A percentile compares a stretch with the other conserved stretches of the same genome.
Evolutionary conservation across 2,888 invertebrate species (phyloP).

Genomic region (Sphaerophoria taeniata): DNA sequence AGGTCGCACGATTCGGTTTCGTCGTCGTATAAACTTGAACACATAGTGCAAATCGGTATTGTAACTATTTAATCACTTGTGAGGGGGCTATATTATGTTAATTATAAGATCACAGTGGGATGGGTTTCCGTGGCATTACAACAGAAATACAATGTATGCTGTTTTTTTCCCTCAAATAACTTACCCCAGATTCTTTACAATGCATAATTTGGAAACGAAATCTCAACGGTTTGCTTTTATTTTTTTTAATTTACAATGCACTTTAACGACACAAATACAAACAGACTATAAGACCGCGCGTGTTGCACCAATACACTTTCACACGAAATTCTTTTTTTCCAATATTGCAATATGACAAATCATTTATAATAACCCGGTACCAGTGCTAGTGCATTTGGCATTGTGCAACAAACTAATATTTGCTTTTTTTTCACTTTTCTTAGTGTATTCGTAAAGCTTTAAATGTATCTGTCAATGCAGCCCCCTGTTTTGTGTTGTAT

Average conservation of each 20-base stretch:
- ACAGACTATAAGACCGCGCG: conserved; percentile 23
- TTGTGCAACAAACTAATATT: conserved; percentile 60
- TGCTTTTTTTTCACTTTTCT: conserved; percentile 37
- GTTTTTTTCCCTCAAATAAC: background rate
- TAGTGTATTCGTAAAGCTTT: conserved; percentile 7
- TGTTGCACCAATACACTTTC: conserved; percentile 25
- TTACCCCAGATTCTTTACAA: background rate
- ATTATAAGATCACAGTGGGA: background rate
- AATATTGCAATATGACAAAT: conserved; percentile 63
- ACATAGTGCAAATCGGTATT: conserved; percentile 8
- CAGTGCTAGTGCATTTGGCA: conserved; percentile 42
- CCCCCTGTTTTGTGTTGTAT: background rate
- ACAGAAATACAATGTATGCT: background rate
- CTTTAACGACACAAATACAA: conserved; percentile 4
- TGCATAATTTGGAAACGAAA: conserved; percentile 1
- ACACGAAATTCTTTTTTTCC: conserved; percentile 7
- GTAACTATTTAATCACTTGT: conserved; percentile 41
- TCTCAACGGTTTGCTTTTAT: background rate
- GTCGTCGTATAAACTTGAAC: conserved; percentile 35
- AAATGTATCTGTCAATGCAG: conserved; percentile 7
- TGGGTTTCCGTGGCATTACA: background rate
- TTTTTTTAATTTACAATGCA: background rate
- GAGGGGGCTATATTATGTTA: conserved; percentile 20
- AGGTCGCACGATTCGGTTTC: conserved; percentile 55
- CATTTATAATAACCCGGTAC: conserved; percentile 57